Evolutionary conservation across 2,797 vertebrate genomes (phyloP), one percentile per base, ranked within the genome.

Genomic region (Spheniscus humboldti): DNA sequence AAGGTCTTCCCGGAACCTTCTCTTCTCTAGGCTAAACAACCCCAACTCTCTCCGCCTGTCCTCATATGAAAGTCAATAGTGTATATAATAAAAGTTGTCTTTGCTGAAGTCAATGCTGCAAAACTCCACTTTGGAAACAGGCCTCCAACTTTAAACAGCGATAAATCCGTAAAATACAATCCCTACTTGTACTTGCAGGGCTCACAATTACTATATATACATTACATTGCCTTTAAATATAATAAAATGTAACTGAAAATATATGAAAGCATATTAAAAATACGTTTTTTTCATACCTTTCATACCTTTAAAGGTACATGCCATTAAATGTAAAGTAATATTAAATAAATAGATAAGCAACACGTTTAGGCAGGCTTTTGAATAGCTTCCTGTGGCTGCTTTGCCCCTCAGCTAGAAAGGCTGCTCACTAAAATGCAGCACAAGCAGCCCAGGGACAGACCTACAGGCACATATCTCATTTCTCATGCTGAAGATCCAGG

Each of bases 241-340:
- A 83, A 60, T 13, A 75, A 72, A 90, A 80, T 31, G 16, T 25
- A 74, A 63, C 35, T n/a, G 31, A 86, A 96, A 85, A 95, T 48
- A 87, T 31, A 60, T 57, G 59, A 89, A 96, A 96, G 24, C 18
- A 19, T 69, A 94, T 90, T 96, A 72, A 94, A 97, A 93, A 62
- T 69, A 33, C 5, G 7, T 0, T 7, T 53, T 5, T 53, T 45
- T 37, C 78, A 28, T 90, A 50, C 64, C 50, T 79, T 81, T 48
- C 66, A 75, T 85, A 90, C 25, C 18, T 93, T 81, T 88, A 96
- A 89, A 94, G 39, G 15, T 88, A 43, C 2, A 3, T 24, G 9
- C 7, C 35, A 67, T 56, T 77, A 91, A 88, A 63, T 56, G 33
- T 37, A 48, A 74, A 74, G 19, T 43, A 79, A 50, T 64, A 56